Evolutionary conservation across 2,797 vertebrate species (phyloP), one percentile per base, ranked within the genome.

Genomic region (Ctenopoma kingsleyae): DNA sequence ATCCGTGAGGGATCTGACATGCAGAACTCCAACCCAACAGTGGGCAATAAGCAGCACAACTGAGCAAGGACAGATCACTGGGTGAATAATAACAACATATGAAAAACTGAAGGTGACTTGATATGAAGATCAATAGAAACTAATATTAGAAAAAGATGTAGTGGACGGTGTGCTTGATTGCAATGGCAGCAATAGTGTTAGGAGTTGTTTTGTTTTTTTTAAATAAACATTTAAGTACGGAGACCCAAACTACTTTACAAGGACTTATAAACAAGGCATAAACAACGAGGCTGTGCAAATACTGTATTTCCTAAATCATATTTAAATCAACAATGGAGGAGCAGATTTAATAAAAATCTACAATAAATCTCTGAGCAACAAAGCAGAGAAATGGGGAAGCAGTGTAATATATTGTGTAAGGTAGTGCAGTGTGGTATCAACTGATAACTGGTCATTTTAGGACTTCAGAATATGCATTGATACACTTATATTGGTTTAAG

Each of bases 1-100:
- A n/a, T 53, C 38, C 1, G 16, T 36, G 25, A 20, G 2, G 23
- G 60, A 32, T 74, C 52, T 64, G 54, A 79, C 69, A 35, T 75
- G 80, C 78, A 76, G 80, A 67, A 15, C 76, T 82, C 81, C 87
- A 82, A 88, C 65, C 78, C 56, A 48, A 47, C 49, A 79, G 64
- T 0, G 19, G 30, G 49, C 69, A 54, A 65, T 66, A 63, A 76
- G 73, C 66, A 79, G 74, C 79, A 71, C 61, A 36, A 36, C 35
- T 36, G 35, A 36, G 35, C 35, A 55, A 49, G 44, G 72, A 54
- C 49, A 52, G 58, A 48, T 32, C 13, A n/a, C 23, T 50, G n/a
- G 48, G 67, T 67, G 51, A 73, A 67, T 78, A 69, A 43, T n/a
- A 32, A 57, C 78, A 67, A 16, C 15, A 65, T 49, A 75, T 79